Base-by-base conservation (phyloP, 2,113 vertebrate genomes). In the Seriola aureovittata region DNA sequence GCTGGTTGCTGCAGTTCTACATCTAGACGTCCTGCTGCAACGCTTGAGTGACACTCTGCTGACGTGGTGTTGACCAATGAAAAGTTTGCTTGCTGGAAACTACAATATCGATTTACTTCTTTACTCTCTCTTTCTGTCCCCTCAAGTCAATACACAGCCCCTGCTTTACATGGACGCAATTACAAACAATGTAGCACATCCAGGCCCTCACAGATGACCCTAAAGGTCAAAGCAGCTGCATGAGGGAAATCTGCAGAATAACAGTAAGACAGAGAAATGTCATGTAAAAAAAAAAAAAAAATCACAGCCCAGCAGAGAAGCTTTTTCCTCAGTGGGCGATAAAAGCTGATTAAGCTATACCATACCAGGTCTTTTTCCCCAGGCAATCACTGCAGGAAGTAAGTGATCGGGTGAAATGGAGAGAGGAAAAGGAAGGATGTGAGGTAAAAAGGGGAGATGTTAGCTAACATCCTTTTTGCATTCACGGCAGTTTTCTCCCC, bases 361-460 rank as follows among this genome's bases (percentile, higher is more conserved):
- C 75, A 72, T 72, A 66, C 23, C 44, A 57, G 50, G 40, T 70
- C 57, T 70, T 34, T 21, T n/a, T 36, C 68, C 64, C 12, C 29
- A 80, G 78, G 85, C 78, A 55, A 29, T 75, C 48, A 57, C 82
- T 84, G 57, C 78, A 90, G 85, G 82, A 91, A 88, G 76, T 63
- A 40, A 62, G 68, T 52, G 84, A 85, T 85, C 59, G 48, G 54
- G 81, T 81, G 79, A 84, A 79, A 64, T 52, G 40, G 75, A 71
- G 59, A 78, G 74, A 85, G 82, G 72, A 74, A 89, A 77, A 71
- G 85, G 81, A 91, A 91, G 79, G 65, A 76, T 75, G 71, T 48
- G 79, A 0, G 21, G 66, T 19, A 59, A 74, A 85, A 63, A 64
- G 36, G 58, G 63, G 46, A 75, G 72, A 73, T 88, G 85, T 72